A percentile compares a stretch with the other conserved stretches of the same genome.
phyloP scores from a whole-genome alignment of 2,888 invertebrate species.

The Diplolepis rosae region DNA sequence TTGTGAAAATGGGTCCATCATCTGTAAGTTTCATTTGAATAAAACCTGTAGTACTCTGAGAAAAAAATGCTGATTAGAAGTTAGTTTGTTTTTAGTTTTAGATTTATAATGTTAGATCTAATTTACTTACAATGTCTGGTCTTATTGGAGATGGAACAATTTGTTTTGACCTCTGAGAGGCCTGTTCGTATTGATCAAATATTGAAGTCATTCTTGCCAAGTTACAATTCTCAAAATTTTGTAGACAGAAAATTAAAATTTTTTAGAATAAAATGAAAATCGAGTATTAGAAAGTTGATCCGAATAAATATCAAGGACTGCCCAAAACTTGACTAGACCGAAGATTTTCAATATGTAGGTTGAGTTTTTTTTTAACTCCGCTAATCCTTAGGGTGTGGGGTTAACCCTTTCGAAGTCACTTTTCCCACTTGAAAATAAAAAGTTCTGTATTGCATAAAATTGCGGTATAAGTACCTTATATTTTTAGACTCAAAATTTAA shows the following conservation, averaged over 20 bases:
- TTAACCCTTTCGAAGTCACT: too few relatives aligned
- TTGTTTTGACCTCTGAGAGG: constrained; percentile 77
- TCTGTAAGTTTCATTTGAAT: constrained; percentile 80
- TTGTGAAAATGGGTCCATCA: constrained; percentile 90
- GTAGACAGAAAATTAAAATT: neutral
- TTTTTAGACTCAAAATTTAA: too few relatives aligned
- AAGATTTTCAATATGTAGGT: too few relatives aligned
- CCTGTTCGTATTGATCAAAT: constrained; percentile 89
- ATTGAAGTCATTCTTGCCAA: constrained; percentile 82
- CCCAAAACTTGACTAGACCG: too few relatives aligned
- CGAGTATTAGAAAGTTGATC: too few relatives aligned
- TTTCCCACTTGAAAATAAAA: too few relatives aligned
- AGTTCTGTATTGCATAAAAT: too few relatives aligned
- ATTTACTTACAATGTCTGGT: constrained; percentile 74
- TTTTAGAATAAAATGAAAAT: too few relatives aligned
- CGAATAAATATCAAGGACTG: too few relatives aligned
- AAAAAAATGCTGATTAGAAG: neutral
- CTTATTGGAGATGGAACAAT: constrained; percentile 67
- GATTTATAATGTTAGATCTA: neutral
- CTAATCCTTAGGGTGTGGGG: too few relatives aligned
- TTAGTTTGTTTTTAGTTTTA: neutral
- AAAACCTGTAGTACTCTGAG: constrained; percentile 75
- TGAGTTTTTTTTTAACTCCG: too few relatives aligned
- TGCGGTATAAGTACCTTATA: too few relatives aligned
- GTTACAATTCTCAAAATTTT: neutral